phyloP scores from a whole-genome alignment of 2,888 invertebrate genomes.

The Escarpia spicata region DNA sequence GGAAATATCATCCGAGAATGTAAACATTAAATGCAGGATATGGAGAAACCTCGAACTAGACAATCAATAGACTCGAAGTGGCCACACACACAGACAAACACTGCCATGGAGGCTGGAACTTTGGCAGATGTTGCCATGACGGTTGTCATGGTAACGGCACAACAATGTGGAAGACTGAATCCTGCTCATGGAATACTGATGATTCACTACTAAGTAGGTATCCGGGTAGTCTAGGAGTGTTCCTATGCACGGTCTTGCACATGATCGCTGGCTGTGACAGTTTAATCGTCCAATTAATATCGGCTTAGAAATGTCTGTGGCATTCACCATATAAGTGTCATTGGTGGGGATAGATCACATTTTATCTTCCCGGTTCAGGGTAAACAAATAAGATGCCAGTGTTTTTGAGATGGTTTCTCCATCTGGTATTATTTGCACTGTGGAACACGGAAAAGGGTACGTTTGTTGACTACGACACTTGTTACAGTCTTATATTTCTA shows the following conservation, averaged over 20 bases:
- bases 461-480: no score
- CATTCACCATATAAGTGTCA: background rate
- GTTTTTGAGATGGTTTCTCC: no score
- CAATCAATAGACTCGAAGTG: background rate
- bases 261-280: background rate
- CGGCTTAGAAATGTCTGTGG: background rate
- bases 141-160: background rate
- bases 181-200: background rate
- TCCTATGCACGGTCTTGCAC: background rate
- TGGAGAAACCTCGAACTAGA: background rate
- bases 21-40: background rate
- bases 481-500: no score
- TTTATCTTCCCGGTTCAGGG: no score
- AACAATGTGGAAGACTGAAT: background rate
- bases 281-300: background rate
- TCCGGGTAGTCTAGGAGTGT: background rate
- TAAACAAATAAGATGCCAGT: no score
- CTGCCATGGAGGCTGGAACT: background rate
- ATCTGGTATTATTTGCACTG: no score
- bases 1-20: background rate
- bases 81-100: background rate
- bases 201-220: background rate
- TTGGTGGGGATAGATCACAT: background rate
- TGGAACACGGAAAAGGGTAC: no score
- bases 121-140: constrained; percentile 2